These are phyloP conservation scores for Eutolmus rufibarbis DNA, from an alignment of 2,888 invertebrate genomes.

Conservation along the genomic window DNA sequence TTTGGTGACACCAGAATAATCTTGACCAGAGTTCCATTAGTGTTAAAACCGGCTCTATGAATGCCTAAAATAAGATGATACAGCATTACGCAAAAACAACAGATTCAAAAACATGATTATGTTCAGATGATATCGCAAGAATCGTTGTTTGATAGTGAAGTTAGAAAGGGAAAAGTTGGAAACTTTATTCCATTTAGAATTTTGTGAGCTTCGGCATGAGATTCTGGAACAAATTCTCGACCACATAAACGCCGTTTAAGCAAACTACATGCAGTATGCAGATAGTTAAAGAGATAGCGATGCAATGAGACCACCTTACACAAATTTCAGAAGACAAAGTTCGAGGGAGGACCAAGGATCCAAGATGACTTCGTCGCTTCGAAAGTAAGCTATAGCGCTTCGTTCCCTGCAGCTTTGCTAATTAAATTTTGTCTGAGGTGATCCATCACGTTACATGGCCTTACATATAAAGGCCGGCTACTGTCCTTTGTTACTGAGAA, in stretches of 20 bases:
- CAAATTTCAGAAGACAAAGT: constrained; percentile 11
- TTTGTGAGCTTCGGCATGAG: constrained; percentile 39
- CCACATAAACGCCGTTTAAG: constrained; percentile 31
- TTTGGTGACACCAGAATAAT: too few relatives aligned
- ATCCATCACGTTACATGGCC: constrained; percentile 41
- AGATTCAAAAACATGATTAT: neutral
- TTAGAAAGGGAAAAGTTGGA: neutral
- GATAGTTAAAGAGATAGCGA: constrained; percentile 6
- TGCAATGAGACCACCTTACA: neutral
- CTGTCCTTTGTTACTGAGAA: constrained; percentile 36
- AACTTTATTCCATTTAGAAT: neutral
- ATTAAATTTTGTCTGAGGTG: constrained; percentile 18
- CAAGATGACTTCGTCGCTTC: constrained; percentile 26
- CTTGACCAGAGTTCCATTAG: too few relatives aligned
- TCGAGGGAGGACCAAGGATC: neutral
- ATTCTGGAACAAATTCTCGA: constrained; percentile 42
- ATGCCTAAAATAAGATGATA: neutral
- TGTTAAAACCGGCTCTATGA: too few relatives aligned
- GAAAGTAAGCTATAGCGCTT: neutral
- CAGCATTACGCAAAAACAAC: neutral
- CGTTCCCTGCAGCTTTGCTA: neutral
- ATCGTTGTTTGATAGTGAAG: neutral
- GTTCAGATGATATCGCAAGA: neutral
- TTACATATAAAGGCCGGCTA: constrained; percentile 40
- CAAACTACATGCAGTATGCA: constrained; percentile 36